phyloP scores from a whole-genome alignment of 2,797 vertebrate genomes.

The Argentina silus region DNA sequence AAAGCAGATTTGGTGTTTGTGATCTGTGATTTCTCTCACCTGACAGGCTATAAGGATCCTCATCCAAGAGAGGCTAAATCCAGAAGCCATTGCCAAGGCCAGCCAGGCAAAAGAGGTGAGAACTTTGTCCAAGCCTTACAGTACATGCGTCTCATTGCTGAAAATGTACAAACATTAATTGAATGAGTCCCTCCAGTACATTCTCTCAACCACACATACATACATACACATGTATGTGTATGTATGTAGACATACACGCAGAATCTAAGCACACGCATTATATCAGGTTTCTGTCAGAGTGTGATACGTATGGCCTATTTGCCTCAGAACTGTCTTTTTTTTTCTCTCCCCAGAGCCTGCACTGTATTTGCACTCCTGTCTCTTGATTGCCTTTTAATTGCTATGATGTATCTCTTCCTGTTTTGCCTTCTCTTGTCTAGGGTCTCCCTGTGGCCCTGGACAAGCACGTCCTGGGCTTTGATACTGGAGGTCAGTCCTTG shows the following conservation, averaged over 20 bases:
- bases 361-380: background rate
- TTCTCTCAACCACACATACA: background rate
- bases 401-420: slow-evolving; percentile 5
- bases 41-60: slow-evolving; percentile 93
- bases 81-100: slow-evolving; percentile 91
- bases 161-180: background rate
- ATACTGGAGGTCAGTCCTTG: slow-evolving; percentile 91
- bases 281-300: background rate
- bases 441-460: slow-evolving; percentile 93
- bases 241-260: no score
- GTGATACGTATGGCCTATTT: background rate
- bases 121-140: background rate
- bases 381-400: background rate
- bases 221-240: no score
- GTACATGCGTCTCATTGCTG: background rate
- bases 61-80: slow-evolving; percentile 92
- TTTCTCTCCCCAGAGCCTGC: background rate
- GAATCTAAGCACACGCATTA: no score
- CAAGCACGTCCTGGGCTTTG: slow-evolving; percentile 93
- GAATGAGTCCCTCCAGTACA: no score
- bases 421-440: slow-evolving; percentile 64
- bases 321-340: background rate
- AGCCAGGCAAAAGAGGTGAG: slow-evolving; percentile 90
- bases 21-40: background rate
- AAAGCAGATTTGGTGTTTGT: background rate